Percentiles rank a stretch among this genome's conserved stretches.
Conservation (phyloP, 2,888 invertebrate genomes). For the Zygaena filipendulae region DNA sequence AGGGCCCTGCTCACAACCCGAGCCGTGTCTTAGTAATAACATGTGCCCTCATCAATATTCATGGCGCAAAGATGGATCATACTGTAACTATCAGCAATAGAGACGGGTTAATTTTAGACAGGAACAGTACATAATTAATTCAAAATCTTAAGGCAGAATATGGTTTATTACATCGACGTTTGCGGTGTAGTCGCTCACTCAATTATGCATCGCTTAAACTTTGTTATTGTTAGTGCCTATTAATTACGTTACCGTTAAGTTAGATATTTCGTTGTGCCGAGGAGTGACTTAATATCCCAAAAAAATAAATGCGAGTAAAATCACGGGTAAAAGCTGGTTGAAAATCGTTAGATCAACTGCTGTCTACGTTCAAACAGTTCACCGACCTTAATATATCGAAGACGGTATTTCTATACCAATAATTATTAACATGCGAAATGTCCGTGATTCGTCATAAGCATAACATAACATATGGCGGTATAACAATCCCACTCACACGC, state of each 20-base stretch:
- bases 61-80: slow-evolving; percentile 45
- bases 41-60: slow-evolving; percentile 53
- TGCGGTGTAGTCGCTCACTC: slow-evolving; percentile 19
- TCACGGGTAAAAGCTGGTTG: too few species aligned
- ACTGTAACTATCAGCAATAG: slow-evolving; percentile 37
- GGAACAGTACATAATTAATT: slow-evolving; percentile 57
- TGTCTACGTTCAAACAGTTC: too few species aligned
- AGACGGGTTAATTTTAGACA: slow-evolving; percentile 39
- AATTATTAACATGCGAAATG: too few species aligned
- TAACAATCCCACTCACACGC: slow-evolving; percentile 34
- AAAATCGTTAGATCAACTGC: too few species aligned
- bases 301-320: too few species aligned
- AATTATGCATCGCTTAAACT: slow-evolving; percentile 22
- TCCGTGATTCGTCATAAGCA: too few species aligned
- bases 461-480: slow-evolving; percentile 55
- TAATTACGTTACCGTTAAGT: too few species aligned
- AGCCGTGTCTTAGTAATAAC: slow-evolving; percentile 26
- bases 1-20: too few species aligned
- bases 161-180: slow-evolving; percentile 35
- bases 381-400: too few species aligned
- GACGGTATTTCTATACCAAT: too few species aligned
- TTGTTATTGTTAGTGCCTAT: slow-evolving; percentile 9
- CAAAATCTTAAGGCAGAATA: slow-evolving; percentile 42
- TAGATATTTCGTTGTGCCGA: too few species aligned
- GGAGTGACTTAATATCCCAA: too few species aligned